Base-by-base conservation (phyloP, 1,140 invertebrate species). In the Rhopalosiphum padi region DNA sequence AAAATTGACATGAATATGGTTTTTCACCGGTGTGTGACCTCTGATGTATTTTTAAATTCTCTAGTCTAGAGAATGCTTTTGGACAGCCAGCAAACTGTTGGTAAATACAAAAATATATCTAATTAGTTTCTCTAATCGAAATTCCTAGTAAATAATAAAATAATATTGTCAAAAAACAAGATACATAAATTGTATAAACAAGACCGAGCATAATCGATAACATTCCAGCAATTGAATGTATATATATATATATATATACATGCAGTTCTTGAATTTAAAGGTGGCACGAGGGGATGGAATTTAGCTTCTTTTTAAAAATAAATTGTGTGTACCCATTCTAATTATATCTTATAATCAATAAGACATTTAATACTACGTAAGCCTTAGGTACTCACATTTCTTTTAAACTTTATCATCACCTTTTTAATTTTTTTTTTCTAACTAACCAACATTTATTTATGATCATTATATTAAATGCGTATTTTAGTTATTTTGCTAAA, bases 1-100 rank as follows among this genome's bases (percentile, higher is more conserved):
- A 96, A 94, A 98, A 98, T 94, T 98, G 98, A 94, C 98, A 98
- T 94, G 97, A 96, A 95, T 98, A 98, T 0, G 98, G 98, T 83
- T 98, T 95, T 95, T 98, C 98, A 0, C 98, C 98, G 0, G 98
- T 99, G 95, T 99, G 98, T n/a, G 98, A 99, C 92, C 98, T 95
- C 94, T 99, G 97, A 95, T 99, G 99, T 94, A 99, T 99, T 96
- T 99, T 99, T 60, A 99, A 95, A 95, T 99, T 99, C 95, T 99
- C 99, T 94, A 99, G 95, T 21, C 99, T 96, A 9, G 98, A 99
- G 95, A 99, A 99, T 0, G 98, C 98, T 95, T 99, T 99, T 82
- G 96, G 96, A 95, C 98, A 99, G 30, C 98, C 98, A 89, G 97
- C 96, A 95, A 98, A 98, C 98, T 99, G 96, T 68, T 51, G 48